These are phyloP conservation scores for Parapsyche elsis DNA, from an alignment of 1,140 invertebrate genomes.

Conservation along the genomic window DNA sequence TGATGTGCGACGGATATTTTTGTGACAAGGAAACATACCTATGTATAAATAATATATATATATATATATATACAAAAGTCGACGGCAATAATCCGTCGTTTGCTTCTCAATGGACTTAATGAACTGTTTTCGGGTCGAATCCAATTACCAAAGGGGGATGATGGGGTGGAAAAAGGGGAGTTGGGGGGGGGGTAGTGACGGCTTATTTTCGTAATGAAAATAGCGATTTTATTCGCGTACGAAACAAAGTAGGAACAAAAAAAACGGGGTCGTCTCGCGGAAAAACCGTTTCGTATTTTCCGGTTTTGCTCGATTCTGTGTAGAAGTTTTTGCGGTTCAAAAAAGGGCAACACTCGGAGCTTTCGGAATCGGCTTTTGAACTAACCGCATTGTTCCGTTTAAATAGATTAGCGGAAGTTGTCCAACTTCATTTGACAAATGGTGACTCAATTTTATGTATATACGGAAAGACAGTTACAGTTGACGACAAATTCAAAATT, in stretches of 20 bases:
- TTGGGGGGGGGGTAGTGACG: not conserved
- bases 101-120: conserved; percentile 21
- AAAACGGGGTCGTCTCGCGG: not conserved
- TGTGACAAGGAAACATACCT: too few relatives aligned
- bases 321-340: not conserved
- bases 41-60: too few relatives aligned
- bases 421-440: not conserved
- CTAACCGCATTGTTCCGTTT: conserved; percentile 1
- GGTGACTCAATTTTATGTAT: not conserved
- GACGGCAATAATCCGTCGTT: conserved; percentile 10
- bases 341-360: not conserved
- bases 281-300: not conserved
- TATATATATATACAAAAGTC: too few relatives aligned
- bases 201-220: conserved; percentile 14
- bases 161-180: not conserved
- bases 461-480: too few relatives aligned
- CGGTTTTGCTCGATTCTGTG: not conserved
- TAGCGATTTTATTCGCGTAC: not conserved
- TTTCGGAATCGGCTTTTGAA: not conserved
- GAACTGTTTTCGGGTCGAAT: conserved; percentile 26
- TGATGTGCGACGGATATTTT: too few relatives aligned
- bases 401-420: not conserved
- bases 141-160: not conserved
- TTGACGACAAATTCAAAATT: too few relatives aligned
- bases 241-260: not conserved